A percentile compares a stretch with the other conserved stretches of the same genome.
phyloP scores from a whole-genome alignment of 2,888 invertebrate genomes.

The Meiosimyza decipiens region DNA sequence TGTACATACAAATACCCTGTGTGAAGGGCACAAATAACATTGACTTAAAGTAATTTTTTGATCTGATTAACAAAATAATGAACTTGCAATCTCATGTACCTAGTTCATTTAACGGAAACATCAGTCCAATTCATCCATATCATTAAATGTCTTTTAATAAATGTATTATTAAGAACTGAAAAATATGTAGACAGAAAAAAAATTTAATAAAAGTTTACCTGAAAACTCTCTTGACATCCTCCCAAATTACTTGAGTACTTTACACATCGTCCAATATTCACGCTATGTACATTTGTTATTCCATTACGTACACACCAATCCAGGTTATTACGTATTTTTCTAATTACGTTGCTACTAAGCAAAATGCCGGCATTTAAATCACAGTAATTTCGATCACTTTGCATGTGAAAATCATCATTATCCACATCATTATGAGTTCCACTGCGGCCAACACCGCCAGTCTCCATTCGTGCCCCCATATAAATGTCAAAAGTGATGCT shows the following conservation, averaged over 20 bases:
- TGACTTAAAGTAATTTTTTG: too few relatives aligned
- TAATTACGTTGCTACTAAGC: constrained; percentile 87
- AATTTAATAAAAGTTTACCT: constrained; percentile 61
- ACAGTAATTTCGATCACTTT: constrained; percentile 63
- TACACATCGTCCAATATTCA: constrained; percentile 88
- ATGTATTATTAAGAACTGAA: too few relatives aligned
- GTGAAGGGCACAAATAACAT: too few relatives aligned
- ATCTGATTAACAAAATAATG: too few relatives aligned
- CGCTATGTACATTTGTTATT: constrained; percentile 82
- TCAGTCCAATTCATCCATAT: too few relatives aligned
- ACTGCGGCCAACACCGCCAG: constrained; percentile 33
- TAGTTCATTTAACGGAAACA: too few relatives aligned
- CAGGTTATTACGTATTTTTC: constrained; percentile 79
- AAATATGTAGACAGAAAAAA: too few relatives aligned
- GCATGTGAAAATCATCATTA: constrained; percentile 52
- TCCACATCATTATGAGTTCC: constrained; percentile 34
- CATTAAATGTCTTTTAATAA: too few relatives aligned
- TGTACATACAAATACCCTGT: too few relatives aligned
- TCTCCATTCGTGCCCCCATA: constrained; percentile 72
- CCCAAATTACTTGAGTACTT: constrained; percentile 66
- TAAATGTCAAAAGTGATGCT: constrained; percentile 89
- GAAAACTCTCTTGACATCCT: constrained; percentile 66
- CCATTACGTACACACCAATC: constrained; percentile 93
- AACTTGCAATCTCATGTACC: too few relatives aligned
- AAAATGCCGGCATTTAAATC: constrained; percentile 84